These are phyloP conservation scores for Nephrotoma flavescens DNA, from an alignment of 2,888 invertebrate species.

Conservation along the genomic window DNA sequence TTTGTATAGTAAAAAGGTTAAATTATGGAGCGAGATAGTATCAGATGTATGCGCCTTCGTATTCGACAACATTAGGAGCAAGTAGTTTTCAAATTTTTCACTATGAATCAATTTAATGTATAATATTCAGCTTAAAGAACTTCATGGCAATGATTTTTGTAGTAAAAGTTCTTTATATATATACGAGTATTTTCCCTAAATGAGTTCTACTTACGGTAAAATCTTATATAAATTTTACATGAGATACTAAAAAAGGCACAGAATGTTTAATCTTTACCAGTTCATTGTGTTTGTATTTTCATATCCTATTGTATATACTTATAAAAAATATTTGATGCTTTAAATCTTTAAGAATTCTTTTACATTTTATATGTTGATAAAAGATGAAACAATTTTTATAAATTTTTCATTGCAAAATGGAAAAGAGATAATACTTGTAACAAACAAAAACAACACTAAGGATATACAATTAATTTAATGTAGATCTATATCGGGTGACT, in stretches of 20 bases:
- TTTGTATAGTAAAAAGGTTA: not conserved
- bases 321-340: not conserved
- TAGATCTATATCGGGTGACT: not conserved
- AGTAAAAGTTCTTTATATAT: not conserved
- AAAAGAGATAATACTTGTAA: not conserved
- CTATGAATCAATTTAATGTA: too few relatives aligned
- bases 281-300: not conserved
- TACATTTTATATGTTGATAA: not conserved
- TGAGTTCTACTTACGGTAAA: not conserved
- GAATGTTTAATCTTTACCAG: not conserved
- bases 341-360: not conserved
- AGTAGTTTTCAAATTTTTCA: too few relatives aligned
- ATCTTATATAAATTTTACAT: not conserved
- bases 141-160: too few relatives aligned
- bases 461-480: not conserved
- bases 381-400: not conserved
- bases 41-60: too few relatives aligned
- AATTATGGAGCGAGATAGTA: not conserved
- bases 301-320: not conserved
- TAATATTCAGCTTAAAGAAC: too few relatives aligned
- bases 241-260: not conserved
- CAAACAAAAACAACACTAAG: not conserved
- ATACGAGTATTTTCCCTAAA: not conserved
- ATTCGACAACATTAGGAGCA: too few relatives aligned
- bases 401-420: not conserved